phyloP scores from a whole-genome alignment of 2,797 vertebrate genomes.

The Sciurus carolinensis region DNA sequence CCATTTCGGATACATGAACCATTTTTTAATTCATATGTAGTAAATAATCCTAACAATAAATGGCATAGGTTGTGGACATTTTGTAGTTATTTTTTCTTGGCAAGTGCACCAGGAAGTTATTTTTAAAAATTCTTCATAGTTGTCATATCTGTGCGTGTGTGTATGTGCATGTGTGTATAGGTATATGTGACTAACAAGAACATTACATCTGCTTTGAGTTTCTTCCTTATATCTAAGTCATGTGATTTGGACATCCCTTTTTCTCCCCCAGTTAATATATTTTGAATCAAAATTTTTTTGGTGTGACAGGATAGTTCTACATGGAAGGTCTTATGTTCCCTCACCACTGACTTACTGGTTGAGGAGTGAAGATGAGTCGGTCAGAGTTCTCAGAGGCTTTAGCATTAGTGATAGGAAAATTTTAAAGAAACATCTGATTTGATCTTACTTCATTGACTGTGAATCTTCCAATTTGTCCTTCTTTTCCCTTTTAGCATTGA shows the following conservation, averaged over 20 bases:
- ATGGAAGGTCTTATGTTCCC: background rate
- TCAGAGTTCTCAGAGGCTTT: constrained; percentile 35
- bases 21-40: constrained; percentile 35
- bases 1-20: constrained; percentile 32
- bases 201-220: background rate
- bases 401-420: background rate
- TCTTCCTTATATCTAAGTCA: background rate
- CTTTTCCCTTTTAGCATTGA: constrained; percentile 45
- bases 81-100: constrained; percentile 28
- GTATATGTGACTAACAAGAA: background rate
- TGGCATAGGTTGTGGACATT: background rate
- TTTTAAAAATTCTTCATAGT: constrained; percentile 7
- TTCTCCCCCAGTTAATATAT: background rate
- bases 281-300: constrained; percentile 31
- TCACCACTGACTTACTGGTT: background rate
- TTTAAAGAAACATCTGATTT: background rate
- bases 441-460: constrained; percentile 19
- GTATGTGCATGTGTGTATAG: background rate
- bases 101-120: background rate
- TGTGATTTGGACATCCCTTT: background rate
- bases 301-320: background rate
- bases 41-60: constrained; percentile 26
- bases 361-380: background rate
- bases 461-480: constrained; percentile 24
- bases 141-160: background rate